phyloP scores from a whole-genome alignment of 2,888 invertebrate genomes.

The Tineola bisselliella region DNA sequence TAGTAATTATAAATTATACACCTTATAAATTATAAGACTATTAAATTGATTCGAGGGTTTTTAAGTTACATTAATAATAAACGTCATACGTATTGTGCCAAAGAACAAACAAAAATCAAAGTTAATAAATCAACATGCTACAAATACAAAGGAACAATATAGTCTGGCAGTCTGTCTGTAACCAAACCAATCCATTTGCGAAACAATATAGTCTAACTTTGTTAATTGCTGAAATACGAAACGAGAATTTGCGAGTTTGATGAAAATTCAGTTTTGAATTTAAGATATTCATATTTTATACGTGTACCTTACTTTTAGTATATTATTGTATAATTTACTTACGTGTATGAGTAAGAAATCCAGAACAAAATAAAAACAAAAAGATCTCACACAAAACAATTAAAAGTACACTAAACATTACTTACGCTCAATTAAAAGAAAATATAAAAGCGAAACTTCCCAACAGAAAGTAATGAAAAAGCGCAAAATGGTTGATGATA shows the following conservation, averaged over 20 bases:
- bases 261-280: not conserved
- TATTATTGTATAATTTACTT: too few relatives aligned
- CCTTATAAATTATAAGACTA: too few relatives aligned
- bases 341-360: too few relatives aligned
- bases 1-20: too few relatives aligned
- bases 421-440: not conserved
- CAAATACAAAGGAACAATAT: not conserved
- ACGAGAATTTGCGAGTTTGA: not conserved
- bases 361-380: too few relatives aligned
- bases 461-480: conserved; percentile 4
- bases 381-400: not conserved
- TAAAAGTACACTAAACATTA: not conserved
- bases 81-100: not conserved
- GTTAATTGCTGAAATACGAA: conserved; percentile 3
- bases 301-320: too few relatives aligned
- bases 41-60: too few relatives aligned
- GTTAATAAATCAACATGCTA: not conserved
- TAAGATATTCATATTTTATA: too few relatives aligned
- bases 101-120: not conserved
- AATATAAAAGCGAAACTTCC: not conserved
- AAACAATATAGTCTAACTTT: conserved; percentile 1
- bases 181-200: conserved; percentile 1
- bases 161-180: conserved; percentile 8
- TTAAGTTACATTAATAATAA: too few relatives aligned
- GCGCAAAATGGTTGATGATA: conserved; percentile 2